A percentile compares a stretch with the other conserved stretches of the same genome.
phyloP scores from a whole-genome alignment of 53 echinoderm and acorn worm genomes.

The Antedon mediterranea region DNA sequence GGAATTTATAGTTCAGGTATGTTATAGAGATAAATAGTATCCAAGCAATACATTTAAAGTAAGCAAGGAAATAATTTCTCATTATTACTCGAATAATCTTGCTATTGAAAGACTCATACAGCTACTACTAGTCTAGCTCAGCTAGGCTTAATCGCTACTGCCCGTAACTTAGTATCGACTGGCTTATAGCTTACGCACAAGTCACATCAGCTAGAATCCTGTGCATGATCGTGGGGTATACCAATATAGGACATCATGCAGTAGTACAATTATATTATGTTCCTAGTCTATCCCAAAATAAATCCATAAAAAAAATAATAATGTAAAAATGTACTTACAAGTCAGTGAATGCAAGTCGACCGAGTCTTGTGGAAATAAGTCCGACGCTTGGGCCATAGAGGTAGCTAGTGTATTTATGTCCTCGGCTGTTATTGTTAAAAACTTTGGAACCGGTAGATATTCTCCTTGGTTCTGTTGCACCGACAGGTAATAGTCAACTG shows the following conservation, averaged over 20 bases:
- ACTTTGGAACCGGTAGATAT: not conserved
- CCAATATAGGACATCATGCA: too few relatives aligned
- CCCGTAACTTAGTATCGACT: too few relatives aligned
- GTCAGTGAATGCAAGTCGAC: not conserved
- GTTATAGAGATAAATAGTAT: not conserved
- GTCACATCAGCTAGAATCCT: too few relatives aligned
- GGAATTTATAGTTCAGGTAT: not conserved
- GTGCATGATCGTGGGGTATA: too few relatives aligned
- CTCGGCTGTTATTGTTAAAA: not conserved
- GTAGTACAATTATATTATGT: too few relatives aligned
- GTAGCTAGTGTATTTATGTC: not conserved
- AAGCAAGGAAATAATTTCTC: not conserved
- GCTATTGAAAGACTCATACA: too few relatives aligned
- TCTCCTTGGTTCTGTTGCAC: not conserved
- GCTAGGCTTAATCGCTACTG: too few relatives aligned
- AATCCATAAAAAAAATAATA: not conserved
- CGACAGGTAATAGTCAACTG: not conserved
- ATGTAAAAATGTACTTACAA: not conserved
- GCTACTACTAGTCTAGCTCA: too few relatives aligned
- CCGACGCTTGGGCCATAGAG: not conserved
- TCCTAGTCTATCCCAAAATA: not conserved
- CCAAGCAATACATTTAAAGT: not conserved
- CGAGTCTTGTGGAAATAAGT: not conserved
- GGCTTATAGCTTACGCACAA: too few relatives aligned
- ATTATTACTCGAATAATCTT: too few relatives aligned